Conservation (phyloP, 92 coral and sea anemone genomes). For the Meandrina meandrites region DNA sequence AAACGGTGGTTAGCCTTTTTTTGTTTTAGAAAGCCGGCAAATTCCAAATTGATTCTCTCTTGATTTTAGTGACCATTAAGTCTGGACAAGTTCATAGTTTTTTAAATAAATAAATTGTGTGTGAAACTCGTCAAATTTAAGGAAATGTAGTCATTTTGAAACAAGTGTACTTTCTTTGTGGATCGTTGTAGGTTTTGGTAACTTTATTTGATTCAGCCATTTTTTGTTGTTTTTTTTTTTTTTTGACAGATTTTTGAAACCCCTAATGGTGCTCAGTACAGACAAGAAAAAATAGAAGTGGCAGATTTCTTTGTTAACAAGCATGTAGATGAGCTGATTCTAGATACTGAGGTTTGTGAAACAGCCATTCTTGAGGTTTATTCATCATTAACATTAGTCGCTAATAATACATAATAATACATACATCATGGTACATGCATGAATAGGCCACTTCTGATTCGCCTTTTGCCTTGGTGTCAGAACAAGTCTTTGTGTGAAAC, state of each 20-base stretch:
- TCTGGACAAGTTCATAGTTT: no score
- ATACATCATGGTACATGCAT: no score
- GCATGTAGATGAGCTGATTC: slow-evolving; percentile 85
- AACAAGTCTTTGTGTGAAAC: no score
- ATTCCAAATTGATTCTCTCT: no score
- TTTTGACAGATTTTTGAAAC: slow-evolving; percentile 79
- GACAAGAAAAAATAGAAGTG: slow-evolving; percentile 73
- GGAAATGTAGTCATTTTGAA: neutral
- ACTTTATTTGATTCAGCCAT: neutral
- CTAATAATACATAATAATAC: no score
- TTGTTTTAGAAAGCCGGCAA: no score
- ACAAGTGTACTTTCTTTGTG: neutral
- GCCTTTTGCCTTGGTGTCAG: no score
- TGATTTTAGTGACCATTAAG: no score
- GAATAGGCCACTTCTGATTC: no score
- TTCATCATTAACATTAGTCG: no score
- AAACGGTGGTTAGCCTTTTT: no score
- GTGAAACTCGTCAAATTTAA: neutral
- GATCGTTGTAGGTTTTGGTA: neutral
- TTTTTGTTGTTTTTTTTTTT: neutral
- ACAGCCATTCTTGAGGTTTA: neutral
- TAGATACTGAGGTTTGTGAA: slow-evolving; percentile 85
- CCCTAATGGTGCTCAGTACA: slow-evolving; percentile 75
- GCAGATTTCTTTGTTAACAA: slow-evolving; percentile 86
- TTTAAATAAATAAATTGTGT: neutral